These are phyloP conservation scores for Troides aeacus DNA, from an alignment of 2,888 invertebrate genomes.

Conservation along the genomic window DNA sequence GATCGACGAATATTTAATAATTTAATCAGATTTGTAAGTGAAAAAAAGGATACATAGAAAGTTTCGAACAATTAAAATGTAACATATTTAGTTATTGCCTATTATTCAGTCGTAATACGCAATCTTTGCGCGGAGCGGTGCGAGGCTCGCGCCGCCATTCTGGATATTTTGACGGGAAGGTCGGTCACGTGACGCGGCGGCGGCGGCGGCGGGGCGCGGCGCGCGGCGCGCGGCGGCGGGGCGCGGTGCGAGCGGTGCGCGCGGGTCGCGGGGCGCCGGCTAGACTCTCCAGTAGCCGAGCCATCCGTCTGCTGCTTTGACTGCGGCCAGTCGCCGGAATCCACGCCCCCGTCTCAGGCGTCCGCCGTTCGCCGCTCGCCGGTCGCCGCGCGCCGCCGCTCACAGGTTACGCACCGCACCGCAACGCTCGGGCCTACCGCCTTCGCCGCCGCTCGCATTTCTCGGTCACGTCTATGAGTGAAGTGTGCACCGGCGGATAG, in stretches of 20 bases:
- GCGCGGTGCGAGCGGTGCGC: conserved; percentile 52
- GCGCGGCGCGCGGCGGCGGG: conserved; percentile 68
- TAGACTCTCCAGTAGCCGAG: conserved; percentile 83
- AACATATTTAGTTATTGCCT: neutral
- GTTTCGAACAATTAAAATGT: too few species aligned
- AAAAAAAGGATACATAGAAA: too few species aligned
- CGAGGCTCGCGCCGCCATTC: conserved; percentile 76
- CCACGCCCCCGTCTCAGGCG: conserved; percentile 68
- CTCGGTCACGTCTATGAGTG: conserved; percentile 26
- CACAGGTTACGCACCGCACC: neutral
- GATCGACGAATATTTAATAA: too few species aligned
- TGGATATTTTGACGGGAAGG: conserved; percentile 91
- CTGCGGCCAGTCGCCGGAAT: conserved; percentile 71
- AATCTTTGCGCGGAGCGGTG: conserved; percentile 57
- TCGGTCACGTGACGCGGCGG: conserved; percentile 87
- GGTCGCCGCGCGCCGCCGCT: conserved; percentile 24
- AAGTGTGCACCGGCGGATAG: conserved; percentile 19
- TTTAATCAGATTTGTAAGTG: too few species aligned
- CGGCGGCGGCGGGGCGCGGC: conserved; percentile 82
- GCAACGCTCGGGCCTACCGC: conserved; percentile 46
- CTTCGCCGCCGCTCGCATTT: conserved; percentile 31
- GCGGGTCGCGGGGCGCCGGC: conserved; percentile 66
- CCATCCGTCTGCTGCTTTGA: conserved; percentile 79
- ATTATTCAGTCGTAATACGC: conserved; percentile 19
- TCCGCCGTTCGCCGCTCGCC: conserved; percentile 34